phyloP scores from a whole-genome alignment of 2,888 invertebrate genomes.

The Atrina japonica region DNA sequence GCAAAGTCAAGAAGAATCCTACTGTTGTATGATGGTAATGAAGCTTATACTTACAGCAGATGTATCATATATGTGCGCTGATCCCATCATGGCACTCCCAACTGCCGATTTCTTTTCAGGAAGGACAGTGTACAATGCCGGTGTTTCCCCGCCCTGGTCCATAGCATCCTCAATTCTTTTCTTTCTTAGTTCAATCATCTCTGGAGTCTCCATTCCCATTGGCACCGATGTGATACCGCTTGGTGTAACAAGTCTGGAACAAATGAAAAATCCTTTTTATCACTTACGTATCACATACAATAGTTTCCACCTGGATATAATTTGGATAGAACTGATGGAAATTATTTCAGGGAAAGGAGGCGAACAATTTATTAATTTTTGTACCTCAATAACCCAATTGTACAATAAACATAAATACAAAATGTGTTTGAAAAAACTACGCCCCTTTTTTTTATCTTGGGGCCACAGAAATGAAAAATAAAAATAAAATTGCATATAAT shows the following conservation, averaged over 20 bases:
- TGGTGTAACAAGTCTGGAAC: constrained; percentile 89
- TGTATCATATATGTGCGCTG: constrained; percentile 98
- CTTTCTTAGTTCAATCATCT: constrained; percentile 98
- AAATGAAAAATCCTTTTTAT: constrained; percentile 3
- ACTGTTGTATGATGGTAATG: no score
- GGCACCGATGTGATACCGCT: constrained; percentile 95
- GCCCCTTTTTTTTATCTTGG: no score
- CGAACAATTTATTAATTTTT: no score
- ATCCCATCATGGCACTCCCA: constrained; percentile 92
- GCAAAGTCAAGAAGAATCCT: no score
- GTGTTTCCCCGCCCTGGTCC: constrained; percentile 97
- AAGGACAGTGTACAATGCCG: constrained; percentile 95
- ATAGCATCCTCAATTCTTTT: constrained; percentile 97
- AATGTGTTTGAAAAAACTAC: no score
- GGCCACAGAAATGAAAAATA: no score
- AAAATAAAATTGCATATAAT: no score
- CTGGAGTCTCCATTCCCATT: constrained; percentile 98
- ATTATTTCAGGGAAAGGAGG: no score
- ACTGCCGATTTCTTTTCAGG: constrained; percentile 92
- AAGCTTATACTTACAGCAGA: constrained; percentile 82
- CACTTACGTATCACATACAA: not conserved
- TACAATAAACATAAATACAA: no score
- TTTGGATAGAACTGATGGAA: no score
- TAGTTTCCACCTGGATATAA: no score
- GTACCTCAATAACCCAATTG: no score